Evolutionary conservation across 2,113 vertebrate genomes (phyloP).

Genomic region (Phalacrocorax pelagicus): DNA sequence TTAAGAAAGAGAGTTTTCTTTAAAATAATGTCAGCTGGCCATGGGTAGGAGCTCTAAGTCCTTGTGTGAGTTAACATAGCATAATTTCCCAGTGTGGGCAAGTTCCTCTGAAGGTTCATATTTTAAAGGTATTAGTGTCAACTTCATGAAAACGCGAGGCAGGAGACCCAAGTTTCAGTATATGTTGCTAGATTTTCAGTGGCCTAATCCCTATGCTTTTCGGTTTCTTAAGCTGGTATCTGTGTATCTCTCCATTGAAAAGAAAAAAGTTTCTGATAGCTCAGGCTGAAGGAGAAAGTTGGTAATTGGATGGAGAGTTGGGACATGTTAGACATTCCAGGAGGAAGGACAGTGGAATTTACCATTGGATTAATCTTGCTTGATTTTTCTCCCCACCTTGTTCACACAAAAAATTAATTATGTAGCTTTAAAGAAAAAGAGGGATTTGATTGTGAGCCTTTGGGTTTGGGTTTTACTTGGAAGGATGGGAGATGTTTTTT

Average conservation of each 20-base stretch:
- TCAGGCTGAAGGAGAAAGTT: neutral
- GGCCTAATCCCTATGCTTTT: neutral
- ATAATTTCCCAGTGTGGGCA: neutral
- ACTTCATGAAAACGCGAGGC: neutral
- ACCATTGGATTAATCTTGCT: neutral
- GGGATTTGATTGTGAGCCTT: neutral
- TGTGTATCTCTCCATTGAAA: neutral
- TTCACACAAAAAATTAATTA: neutral
- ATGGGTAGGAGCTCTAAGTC: neutral
- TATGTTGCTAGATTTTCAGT: neutral
- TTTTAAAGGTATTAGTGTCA: neutral
- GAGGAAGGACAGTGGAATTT: neutral
- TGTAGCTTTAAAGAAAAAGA: neutral
- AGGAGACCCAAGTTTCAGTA: neutral
- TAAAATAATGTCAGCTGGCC: neutral
- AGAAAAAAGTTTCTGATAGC: neutral
- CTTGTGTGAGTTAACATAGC: neutral
- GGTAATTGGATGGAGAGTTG: neutral
- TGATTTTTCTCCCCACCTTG: neutral
- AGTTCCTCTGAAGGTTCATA: neutral
- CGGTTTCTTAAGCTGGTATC: neutral
- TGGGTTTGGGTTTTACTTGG: accelerated
- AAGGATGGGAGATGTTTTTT: neutral
- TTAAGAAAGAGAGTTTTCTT: neutral
- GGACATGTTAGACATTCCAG: neutral